Percentiles rank a stretch among this genome's conserved stretches.
Conservation (phyloP, 1,140 invertebrate genomes). For the Drosophila cardini region DNA sequence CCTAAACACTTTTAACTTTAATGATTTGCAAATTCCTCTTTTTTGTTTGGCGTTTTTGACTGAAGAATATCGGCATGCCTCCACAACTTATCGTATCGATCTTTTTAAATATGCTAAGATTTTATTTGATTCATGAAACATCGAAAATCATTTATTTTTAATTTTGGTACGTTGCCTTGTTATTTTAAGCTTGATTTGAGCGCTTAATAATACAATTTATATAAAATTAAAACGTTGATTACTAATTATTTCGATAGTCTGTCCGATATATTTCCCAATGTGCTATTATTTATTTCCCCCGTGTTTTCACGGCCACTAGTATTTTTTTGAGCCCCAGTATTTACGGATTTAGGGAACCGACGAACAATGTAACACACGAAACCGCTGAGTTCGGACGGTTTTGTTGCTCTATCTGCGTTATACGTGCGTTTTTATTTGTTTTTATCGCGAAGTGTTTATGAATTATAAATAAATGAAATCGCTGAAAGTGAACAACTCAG, state of each 20-base stretch:
- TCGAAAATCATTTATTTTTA: not conserved
- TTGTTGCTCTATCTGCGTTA: slow-evolving; percentile 3
- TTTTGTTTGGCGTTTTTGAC: slow-evolving; percentile 40
- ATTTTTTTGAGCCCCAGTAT: too few relatives aligned
- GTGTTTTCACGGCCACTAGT: too few relatives aligned
- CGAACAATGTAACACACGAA: slow-evolving; percentile 14
- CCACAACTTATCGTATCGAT: slow-evolving; percentile 13
- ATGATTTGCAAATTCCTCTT: slow-evolving; percentile 32
- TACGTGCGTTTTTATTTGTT: slow-evolving; percentile 58
- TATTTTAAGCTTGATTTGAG: not conserved
- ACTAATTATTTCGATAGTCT: not conserved
- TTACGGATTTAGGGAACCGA: too few relatives aligned
- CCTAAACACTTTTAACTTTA: not conserved
- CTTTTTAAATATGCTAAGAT: not conserved
- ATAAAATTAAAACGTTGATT: not conserved
- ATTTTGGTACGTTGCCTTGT: not conserved
- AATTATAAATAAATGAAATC: slow-evolving; percentile 52
- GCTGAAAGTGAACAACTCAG: slow-evolving; percentile 58
- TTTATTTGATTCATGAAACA: not conserved
- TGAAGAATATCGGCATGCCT: slow-evolving; percentile 18
- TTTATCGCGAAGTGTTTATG: slow-evolving; percentile 60
- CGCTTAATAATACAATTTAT: not conserved
- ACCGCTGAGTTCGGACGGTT: slow-evolving; percentile 23
- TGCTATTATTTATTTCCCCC: too few relatives aligned
- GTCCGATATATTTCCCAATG: too few relatives aligned